These are phyloP conservation scores for Synergus laeviventris DNA, from an alignment of 2,888 invertebrate species.

Conservation along the genomic window DNA sequence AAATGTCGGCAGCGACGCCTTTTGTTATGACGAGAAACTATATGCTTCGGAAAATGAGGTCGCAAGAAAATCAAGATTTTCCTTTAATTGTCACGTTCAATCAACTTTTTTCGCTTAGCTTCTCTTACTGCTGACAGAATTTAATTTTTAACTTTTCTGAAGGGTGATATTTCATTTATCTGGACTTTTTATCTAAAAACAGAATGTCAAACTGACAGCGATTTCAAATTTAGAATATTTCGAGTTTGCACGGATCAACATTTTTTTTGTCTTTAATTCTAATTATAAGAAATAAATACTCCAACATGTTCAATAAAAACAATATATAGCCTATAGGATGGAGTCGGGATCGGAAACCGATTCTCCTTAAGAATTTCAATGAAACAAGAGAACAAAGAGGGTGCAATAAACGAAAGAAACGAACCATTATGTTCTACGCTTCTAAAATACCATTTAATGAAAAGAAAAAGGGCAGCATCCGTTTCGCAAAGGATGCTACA, in stretches of 20 bases:
- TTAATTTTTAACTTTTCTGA: not conserved
- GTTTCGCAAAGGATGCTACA: constrained; percentile 9
- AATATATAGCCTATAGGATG: not conserved
- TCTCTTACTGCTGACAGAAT: not conserved
- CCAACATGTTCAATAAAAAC: not conserved
- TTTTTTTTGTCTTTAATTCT: too few relatives aligned
- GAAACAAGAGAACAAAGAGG: constrained; percentile 36
- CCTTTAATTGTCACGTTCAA: constrained; percentile 19
- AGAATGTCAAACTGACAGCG: too few relatives aligned
- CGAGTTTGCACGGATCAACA: too few relatives aligned
- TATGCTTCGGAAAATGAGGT: constrained; percentile 16
- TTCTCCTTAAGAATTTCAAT: constrained; percentile 25
- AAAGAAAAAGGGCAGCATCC: constrained; percentile 8
- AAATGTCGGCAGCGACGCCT: constrained; percentile 45
- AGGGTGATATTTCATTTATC: constrained; percentile 13
- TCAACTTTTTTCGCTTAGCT: not conserved
- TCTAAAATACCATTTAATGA: constrained; percentile 35
- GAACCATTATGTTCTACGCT: constrained; percentile 37
- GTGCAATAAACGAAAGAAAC: constrained; percentile 38
- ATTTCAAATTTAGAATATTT: too few relatives aligned
- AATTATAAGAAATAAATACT: too few relatives aligned
- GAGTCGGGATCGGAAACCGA: not conserved
- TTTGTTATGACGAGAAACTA: constrained; percentile 25
- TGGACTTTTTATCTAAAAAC: too few relatives aligned
- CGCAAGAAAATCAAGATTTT: constrained; percentile 13